Conservation (phyloP, 2,888 invertebrate genomes). For the Ferdinandea cuprea region DNA sequence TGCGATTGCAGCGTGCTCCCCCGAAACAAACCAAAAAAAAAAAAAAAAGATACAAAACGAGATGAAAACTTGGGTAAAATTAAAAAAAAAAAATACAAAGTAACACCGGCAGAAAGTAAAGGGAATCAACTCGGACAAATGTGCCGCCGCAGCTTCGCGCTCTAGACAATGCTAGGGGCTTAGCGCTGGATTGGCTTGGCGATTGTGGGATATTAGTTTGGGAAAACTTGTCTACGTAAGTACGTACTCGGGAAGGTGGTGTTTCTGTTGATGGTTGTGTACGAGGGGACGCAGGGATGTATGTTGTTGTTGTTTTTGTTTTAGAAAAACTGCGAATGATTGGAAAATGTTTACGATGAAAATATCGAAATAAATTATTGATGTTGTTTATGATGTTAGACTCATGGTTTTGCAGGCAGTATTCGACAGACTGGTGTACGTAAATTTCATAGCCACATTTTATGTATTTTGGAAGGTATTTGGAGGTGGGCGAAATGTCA, state of each 20-base stretch:
- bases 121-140: constrained; percentile 31
- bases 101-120: neutral
- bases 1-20: constrained; percentile 22
- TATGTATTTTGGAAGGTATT: too few relatives aligned
- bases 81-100: constrained; percentile 5
- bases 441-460: too few relatives aligned
- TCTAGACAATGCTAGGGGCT: constrained; percentile 30
- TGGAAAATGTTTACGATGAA: constrained; percentile 57
- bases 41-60: constrained; percentile 32
- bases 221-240: constrained; percentile 6
- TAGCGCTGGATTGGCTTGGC: constrained; percentile 25
- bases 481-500: too few relatives aligned
- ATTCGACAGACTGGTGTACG: neutral
- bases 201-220: neutral
- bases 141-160: constrained; percentile 8
- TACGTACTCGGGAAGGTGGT: neutral
- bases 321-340: constrained; percentile 33
- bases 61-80: constrained; percentile 21
- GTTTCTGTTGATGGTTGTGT: neutral
- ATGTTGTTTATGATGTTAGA: constrained; percentile 24
- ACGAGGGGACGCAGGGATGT: neutral
- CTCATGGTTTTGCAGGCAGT: constrained; percentile 27
- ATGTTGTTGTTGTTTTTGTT: too few relatives aligned
- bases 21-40: neutral
- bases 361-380: constrained; percentile 45